Evolutionary conservation across 2,113 vertebrate genomes (phyloP).

Genomic region (Ctenomys sociabilis): DNA sequence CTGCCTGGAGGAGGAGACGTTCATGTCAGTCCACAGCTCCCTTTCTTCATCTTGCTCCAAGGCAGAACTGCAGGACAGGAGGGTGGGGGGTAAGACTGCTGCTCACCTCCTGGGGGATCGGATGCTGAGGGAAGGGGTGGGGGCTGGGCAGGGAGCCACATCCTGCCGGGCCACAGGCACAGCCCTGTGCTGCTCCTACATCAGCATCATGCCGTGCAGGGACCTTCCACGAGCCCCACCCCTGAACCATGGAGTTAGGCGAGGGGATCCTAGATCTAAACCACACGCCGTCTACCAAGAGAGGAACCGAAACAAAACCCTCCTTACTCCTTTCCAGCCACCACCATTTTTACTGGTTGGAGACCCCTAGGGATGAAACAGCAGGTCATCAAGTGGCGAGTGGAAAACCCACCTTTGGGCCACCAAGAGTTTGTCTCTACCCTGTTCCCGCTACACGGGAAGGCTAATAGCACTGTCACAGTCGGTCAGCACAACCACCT

Average conservation of each 20-base stretch:
- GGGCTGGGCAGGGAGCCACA: neutral
- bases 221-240: neutral
- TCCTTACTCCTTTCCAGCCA: neutral
- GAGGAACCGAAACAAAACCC: neutral
- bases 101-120: neutral
- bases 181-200: neutral
- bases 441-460: neutral
- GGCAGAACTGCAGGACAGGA: neutral
- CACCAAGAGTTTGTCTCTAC: neutral
- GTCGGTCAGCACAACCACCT: neutral
- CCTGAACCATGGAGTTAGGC: neutral
- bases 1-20: neutral
- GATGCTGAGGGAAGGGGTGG: neutral
- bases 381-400: neutral
- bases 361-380: neutral
- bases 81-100: neutral
- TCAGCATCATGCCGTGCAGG: neutral
- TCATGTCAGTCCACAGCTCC: neutral
- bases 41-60: neutral
- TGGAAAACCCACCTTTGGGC: neutral
- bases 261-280: neutral
- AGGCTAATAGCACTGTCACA: neutral
- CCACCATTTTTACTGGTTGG: neutral
- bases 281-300: neutral
- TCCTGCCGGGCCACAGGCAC: neutral